Evolutionary conservation across 2,888 invertebrate species (phyloP).

Genomic region (Tenthredo mesomela): DNA sequence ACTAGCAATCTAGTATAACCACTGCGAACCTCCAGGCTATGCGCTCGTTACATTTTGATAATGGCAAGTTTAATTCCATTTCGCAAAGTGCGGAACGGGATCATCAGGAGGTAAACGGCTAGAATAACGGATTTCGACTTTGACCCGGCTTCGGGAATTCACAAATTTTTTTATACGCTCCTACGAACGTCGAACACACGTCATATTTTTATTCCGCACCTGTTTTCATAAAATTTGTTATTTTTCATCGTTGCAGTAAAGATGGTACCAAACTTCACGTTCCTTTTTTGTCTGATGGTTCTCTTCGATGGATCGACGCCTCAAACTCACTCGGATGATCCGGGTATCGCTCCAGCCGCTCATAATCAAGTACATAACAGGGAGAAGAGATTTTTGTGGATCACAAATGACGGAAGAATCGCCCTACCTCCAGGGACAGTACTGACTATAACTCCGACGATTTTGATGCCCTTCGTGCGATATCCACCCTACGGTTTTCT

Average conservation of each 20-base stretch:
- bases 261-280: constrained; percentile 35
- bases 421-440: constrained; percentile 92
- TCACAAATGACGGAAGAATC: constrained; percentile 90
- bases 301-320: constrained; percentile 48
- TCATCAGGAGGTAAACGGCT: constrained; percentile 1
- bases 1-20: not conserved
- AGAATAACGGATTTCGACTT: constrained; percentile 41
- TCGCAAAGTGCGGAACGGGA: constrained; percentile 20
- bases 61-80: constrained; percentile 17
- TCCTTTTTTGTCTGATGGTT: constrained; percentile 59
- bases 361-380: constrained; percentile 82
- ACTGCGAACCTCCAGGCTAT: constrained; percentile 7
- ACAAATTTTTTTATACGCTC: constrained; percentile 2
- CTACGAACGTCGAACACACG: not conserved
- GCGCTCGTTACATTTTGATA: constrained; percentile 22
- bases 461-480: constrained; percentile 90
- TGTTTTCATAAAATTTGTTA: not conserved
- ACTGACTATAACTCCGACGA: constrained; percentile 88
- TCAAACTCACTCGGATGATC: constrained; percentile 34
- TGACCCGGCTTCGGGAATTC: constrained; percentile 26
- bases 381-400: constrained; percentile 91
- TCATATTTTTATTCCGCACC: not conserved
- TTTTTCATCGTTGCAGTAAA: constrained; percentile 21
- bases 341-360: constrained; percentile 50
- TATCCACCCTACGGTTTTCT: constrained; percentile 93